Conservation (phyloP, 2,113 vertebrate species). For the Albula goreensis region DNA sequence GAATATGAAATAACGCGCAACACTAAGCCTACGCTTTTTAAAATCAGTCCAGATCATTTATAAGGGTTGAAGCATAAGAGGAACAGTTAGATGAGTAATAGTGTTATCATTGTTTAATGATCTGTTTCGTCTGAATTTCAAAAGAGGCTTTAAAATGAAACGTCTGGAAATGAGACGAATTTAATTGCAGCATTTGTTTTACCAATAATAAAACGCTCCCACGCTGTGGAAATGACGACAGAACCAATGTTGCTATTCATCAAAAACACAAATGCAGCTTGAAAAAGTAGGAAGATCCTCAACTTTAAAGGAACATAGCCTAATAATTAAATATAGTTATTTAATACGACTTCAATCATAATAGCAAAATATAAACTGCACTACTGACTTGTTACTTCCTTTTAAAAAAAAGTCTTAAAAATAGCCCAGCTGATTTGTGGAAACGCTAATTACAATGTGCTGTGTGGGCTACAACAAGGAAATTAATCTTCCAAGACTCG, state of each 20-base stretch:
- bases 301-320: neutral
- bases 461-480: neutral
- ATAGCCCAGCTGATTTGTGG: neutral
- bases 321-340: neutral
- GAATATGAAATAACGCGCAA: too few relatives aligned
- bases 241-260: neutral
- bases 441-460: neutral
- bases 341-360: neutral
- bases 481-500: slow-evolving; percentile 12
- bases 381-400: neutral
- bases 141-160: neutral
- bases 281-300: neutral
- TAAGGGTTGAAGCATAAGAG: too few relatives aligned
- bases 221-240: neutral
- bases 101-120: neutral
- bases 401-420: neutral
- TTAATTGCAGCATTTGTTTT: neutral
- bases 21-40: too few relatives aligned
- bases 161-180: neutral
- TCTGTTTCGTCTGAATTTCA: neutral
- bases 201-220: neutral
- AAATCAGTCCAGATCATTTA: too few relatives aligned
- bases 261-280: neutral
- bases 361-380: neutral
- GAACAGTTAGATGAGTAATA: neutral